Evolutionary conservation across 2,113 vertebrate genomes (phyloP), one percentile per base, ranked within the genome.

Genomic region (Plecturocebus donacophilus): DNA sequence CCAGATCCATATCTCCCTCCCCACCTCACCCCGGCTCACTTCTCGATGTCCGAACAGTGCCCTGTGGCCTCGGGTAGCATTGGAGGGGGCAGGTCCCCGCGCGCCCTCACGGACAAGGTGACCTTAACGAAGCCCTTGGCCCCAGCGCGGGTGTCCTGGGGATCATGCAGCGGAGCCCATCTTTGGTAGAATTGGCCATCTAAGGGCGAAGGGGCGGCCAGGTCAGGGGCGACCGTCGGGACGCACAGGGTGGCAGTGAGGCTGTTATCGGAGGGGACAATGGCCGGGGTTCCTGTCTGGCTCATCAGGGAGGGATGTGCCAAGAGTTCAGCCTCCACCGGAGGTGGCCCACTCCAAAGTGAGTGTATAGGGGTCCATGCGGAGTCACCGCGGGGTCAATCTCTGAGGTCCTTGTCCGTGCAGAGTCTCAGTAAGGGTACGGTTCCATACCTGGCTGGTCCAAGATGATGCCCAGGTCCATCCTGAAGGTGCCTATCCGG

Each of bases 171-270:
- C 11, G 99, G 99, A 70, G 99, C 99, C 99, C 99, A 99, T 94
- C 99, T 99, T 97, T 99, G 99, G 97, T 99, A 99, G 98, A 99
- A 99, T 25, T 99, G 98, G 96, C 99, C 99, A 95, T 99, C 99
- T 99, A 97, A 32, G 79, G 88, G 21, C 1, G 49, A 45, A 97
- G 68, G 77, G 77, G 25, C 2, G 19, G 19, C 47, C 58, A 9
- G 21, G 30, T 92, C 64, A 86, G 38, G 38, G 16, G 38, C 45
- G 17, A 38, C 58, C 0, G 1, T 54, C 4, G 3, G 11, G 71
- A 45, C 19, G 13, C 8, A 8, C 9, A 0, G 25, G 80, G 54
- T 3, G 4, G 19, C 73, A 0, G 3, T 20, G 17, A 47, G 56
- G 42, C 81, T 47, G 30, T 10, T 9, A 64, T 61, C 25, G 0